phyloP scores from a whole-genome alignment of 2,113 vertebrate genomes.

The Peromyscus maniculatus region DNA sequence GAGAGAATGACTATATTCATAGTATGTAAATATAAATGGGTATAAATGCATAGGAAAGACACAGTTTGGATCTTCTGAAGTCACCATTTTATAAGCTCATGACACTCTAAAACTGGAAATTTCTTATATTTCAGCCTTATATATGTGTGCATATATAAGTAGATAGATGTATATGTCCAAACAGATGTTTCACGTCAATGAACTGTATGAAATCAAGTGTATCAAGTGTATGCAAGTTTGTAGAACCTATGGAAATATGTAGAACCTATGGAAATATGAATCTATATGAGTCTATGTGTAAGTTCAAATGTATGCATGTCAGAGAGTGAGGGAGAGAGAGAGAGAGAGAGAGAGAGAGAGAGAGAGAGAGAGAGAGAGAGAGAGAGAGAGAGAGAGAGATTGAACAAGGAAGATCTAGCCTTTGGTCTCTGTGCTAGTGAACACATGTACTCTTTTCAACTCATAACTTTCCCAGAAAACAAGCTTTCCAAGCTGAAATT shows the following conservation, averaged over 20 bases:
- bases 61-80: neutral
- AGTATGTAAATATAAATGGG: neutral
- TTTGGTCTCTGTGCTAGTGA: slow-evolving; percentile 38
- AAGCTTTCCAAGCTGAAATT: slow-evolving; percentile 74
- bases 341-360: neutral
- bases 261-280: neutral
- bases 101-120: neutral
- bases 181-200: neutral
- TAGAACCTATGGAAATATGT: neutral
- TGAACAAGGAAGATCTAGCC: neutral
- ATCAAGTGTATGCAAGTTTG: neutral
- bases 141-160: neutral
- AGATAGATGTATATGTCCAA: neutral
- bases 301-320: neutral
- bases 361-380: neutral
- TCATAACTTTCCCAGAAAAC: slow-evolving; percentile 57
- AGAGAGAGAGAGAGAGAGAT: neutral
- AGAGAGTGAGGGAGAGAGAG: neutral
- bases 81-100: neutral
- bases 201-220: neutral
- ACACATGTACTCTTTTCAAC: slow-evolving; percentile 16
- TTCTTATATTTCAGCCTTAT: neutral
- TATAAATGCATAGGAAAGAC: neutral
- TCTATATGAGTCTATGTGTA: neutral
- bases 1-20: neutral